Base-by-base conservation (phyloP, 1,140 invertebrate genomes). In the Calliphora vicina region DNA sequence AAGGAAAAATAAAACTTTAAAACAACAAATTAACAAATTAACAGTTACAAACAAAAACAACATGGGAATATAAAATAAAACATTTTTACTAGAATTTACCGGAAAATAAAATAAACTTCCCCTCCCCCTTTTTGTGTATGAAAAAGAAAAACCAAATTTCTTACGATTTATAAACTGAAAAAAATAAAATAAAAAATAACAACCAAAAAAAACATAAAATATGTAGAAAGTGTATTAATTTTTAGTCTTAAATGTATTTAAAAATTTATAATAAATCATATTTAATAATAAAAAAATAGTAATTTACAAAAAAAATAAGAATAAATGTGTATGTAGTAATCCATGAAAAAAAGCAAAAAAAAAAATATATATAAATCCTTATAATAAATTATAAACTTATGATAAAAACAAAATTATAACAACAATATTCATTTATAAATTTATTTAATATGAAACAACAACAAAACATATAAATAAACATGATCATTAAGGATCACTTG, bases 291-390 rank as follows among this genome's bases (percentile, higher is more conserved):
- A 25, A 29, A 67, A 23, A 67, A 43, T 42, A 6, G 26, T 76
- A 76, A 76, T 76, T 76, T n/a, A 74, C 4, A 74, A 35, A 23
- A 35, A 20, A 27, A n/a, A 13, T 81, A 50, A 45, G n/a, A 43
- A 81, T 50, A 81, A 67, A 81, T 81, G 80, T 81, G 80, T 81
- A 71, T 81, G 80, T 81, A 81, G 80, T 67, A 81, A 81, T 10
- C 61, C 45, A 61, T 9, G 15, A 61, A 81, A n/a, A 81, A 71
- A 81, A 81, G 9, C n/a, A 20, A n/a, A n/a, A n/a, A n/a, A n/a
- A n/a, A n/a, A n/a, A n/a, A n/a, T n/a, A n/a, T n/a, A n/a, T n/a
- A n/a, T 23, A 57, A 76, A 76, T 35, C 13, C 9, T 20, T 76
- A 76, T 35, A 76, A 35, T 29, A 20, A 35, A 35, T 15, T 57